Evolutionary conservation across 2,113 vertebrate species (phyloP).

Genomic region (Steatornis caripensis): DNA sequence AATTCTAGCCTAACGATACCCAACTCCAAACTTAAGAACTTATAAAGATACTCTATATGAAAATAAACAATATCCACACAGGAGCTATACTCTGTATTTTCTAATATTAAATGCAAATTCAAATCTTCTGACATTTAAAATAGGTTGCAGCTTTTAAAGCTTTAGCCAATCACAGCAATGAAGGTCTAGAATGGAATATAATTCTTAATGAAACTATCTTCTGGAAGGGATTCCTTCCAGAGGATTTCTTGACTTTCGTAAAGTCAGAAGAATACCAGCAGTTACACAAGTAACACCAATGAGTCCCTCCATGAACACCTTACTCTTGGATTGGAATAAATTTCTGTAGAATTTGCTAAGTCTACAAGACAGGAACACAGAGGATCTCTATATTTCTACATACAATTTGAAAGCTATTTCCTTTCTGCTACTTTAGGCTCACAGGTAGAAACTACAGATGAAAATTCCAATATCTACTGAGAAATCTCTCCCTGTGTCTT

Average conservation of each 20-base stretch:
- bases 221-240: background rate
- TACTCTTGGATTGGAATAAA: background rate
- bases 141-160: background rate
- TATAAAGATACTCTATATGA: background rate
- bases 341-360: background rate
- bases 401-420: background rate
- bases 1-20: background rate
- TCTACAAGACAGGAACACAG: background rate
- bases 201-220: background rate
- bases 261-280: background rate
- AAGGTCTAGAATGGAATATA: background rate
- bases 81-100: background rate
- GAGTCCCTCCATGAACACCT: background rate
- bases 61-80: background rate
- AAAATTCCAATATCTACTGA: background rate
- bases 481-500: background rate
- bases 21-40: background rate
- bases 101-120: background rate
- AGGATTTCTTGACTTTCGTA: background rate
- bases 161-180: background rate
- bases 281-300: background rate
- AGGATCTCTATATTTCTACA: background rate
- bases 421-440: background rate
- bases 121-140: background rate
- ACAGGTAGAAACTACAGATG: background rate